Evolutionary conservation across 2,888 invertebrate species (phyloP), one percentile per base, ranked within the genome.

Genomic region (Zhuqinia jingwanae): DNA sequence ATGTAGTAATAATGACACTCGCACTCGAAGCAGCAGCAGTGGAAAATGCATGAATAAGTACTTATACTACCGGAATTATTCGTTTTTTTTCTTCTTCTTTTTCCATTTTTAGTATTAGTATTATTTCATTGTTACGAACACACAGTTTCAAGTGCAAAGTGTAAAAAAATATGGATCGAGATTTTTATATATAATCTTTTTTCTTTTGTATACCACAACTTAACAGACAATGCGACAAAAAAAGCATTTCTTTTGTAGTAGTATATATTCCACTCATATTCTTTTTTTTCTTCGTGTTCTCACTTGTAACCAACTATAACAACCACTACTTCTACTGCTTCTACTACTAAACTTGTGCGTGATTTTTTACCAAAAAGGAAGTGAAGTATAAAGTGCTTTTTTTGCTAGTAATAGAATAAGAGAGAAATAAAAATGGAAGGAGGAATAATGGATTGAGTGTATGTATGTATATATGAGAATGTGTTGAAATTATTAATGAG

Each of bases 401-500:
- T 27, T 20, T 50, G 53, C 36, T 10, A 22, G 73, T 50, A 11
- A 22, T n/a, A 50, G 15, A 68, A 60, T 25, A 8, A 30, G 27
- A 50, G 22, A 15, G 56, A 50, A 36, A 68, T n/a, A n/a, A 22
- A 42, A 56, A 70, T 17, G 36, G 63, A 65, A 25, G 22, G 63
- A 58, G 58, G 22, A 22, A 58, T 13, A 50, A 30, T 36, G 36
- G 22, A 36, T 36, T 36, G 63, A 82, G 56, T 36, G 36, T 36
- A 36, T 8, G 3, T 36, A 36, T 36, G 36, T 36, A 36, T 36
- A 36, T 8, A 36, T 13, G 83, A 79, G n/a, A 25, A 73, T 73
- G 73, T 78, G 78, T 60, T 78, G 60, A 78, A 78, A 78, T 78
- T 78, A 78, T 78, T 78, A 78, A 78, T 78, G 78, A 78, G 78